Conservation (phyloP, 1,140 invertebrate species). For the Pseudomyrmex dendroicus region DNA sequence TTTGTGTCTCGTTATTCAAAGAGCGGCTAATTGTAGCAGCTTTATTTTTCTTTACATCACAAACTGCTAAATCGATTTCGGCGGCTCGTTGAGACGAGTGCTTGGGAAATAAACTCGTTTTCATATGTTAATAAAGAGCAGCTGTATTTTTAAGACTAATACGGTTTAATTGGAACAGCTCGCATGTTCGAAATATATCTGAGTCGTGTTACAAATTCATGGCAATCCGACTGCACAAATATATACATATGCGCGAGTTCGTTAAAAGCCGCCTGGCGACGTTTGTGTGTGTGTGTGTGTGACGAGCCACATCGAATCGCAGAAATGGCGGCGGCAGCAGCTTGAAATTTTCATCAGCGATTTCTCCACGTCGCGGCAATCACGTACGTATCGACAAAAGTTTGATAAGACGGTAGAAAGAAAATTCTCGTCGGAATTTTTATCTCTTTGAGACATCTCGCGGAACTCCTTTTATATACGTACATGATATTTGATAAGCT, state of each 20-base stretch:
- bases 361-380: neutral
- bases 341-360: constrained; percentile 52
- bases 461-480: neutral
- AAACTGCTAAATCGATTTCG: neutral
- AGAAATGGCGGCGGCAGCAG: constrained; percentile 16
- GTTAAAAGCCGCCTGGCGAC: constrained; percentile 30
- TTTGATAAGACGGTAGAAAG: constrained; percentile 24
- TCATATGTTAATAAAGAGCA: constrained; percentile 34
- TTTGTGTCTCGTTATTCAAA: no score
- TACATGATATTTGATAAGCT: no score
- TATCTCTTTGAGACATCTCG: neutral
- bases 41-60: neutral
- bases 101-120: neutral
- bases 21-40: no score
- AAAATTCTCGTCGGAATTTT: neutral
- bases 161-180: constrained; percentile 27
- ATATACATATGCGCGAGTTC: constrained; percentile 55
- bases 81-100: no score
- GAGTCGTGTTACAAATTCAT: constrained; percentile 48
- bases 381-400: neutral
- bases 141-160: constrained; percentile 9
- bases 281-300: neutral
- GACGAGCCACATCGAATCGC: constrained; percentile 1
- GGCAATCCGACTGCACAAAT: constrained; percentile 39
- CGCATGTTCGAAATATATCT: constrained; percentile 28